A percentile compares a stretch with the other conserved stretches of the same genome.
Conservation (phyloP, 2,113 vertebrate genomes). For the Platichthys stellatus region DNA sequence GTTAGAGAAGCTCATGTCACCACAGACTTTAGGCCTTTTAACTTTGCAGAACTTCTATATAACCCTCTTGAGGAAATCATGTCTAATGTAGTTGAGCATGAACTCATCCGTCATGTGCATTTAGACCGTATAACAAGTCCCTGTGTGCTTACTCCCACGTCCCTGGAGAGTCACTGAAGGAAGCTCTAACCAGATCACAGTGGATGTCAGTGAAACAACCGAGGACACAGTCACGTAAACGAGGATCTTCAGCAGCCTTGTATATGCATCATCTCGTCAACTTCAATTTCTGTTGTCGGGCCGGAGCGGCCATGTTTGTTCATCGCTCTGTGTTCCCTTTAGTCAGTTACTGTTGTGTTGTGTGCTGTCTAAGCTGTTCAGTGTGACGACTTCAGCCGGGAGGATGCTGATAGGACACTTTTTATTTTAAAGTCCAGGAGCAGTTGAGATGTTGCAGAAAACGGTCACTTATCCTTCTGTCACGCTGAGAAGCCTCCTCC, state of each 20-base stretch:
- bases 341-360: conserved; percentile 39
- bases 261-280: conserved; percentile 6
- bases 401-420: conserved; percentile 27
- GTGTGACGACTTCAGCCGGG: conserved; percentile 48
- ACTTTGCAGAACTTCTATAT: too few species aligned
- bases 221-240: background rate
- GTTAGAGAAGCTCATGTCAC: too few species aligned
- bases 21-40: too few species aligned
- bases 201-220: conserved; percentile 35
- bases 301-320: conserved; percentile 43
- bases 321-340: conserved; percentile 9
- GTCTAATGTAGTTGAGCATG: background rate
- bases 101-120: background rate
- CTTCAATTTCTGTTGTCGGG: conserved; percentile 13
- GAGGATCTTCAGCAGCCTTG: background rate
- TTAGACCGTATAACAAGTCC: background rate
- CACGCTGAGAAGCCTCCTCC: conserved; percentile 28
- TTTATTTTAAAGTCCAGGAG: background rate
- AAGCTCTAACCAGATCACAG: conserved; percentile 2
- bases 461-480: conserved; percentile 33
- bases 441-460: conserved; percentile 25
- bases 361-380: conserved; percentile 9
- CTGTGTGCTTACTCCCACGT: conserved; percentile 10
- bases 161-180: conserved; percentile 19
- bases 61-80: background rate